Base-by-base conservation (phyloP, 2,797 vertebrate genomes). In the Lateolabrax maculatus region DNA sequence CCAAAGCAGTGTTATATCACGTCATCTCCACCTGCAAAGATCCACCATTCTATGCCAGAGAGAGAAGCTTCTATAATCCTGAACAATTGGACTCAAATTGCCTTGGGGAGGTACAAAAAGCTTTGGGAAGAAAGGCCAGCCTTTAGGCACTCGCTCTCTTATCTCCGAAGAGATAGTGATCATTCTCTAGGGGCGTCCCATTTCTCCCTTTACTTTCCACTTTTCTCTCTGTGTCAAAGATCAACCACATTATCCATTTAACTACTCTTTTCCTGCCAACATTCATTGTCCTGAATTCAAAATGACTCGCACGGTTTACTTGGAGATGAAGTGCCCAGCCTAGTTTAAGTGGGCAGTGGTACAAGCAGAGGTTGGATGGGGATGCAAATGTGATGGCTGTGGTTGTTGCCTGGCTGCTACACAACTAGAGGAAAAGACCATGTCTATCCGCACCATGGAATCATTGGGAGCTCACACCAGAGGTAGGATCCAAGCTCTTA, bases 91-190 rank as follows among this genome's bases (percentile, higher is more conserved):
- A 83, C 79, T 91, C 71, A 84, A 86, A 84, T 84, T 78, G 88
- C 89, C 88, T 77, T 55, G 58, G 87, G 81, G 84, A 84, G 79
- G 77, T 64, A 84, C 68, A 87, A 84, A 94, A 91, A 89, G 80
- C 80, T 60, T 77, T 86, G 85, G 88, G 87, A 86, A 89, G 90
- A 94, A 90, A 88, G 86, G 84, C 62, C 58, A 79, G 78, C 80
- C 86, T 86, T 87, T 89, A 87, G 91, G 84, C 90, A 87, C 88
- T 89, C 57, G 80, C 80, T 86, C 88, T 85, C 77, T 93, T 92
- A 92, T 93, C 91, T 65, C 72, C 36, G 36, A 76, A 71, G 80
- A 84, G 92, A 92, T 89, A 89, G 73, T 71, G 80, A 94, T 93
- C 89, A 60, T 61, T 88, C 90, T 86, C 74, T 2, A 29, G 86